phyloP scores from a whole-genome alignment of 2,797 vertebrate species.

The Platalea minor region DNA sequence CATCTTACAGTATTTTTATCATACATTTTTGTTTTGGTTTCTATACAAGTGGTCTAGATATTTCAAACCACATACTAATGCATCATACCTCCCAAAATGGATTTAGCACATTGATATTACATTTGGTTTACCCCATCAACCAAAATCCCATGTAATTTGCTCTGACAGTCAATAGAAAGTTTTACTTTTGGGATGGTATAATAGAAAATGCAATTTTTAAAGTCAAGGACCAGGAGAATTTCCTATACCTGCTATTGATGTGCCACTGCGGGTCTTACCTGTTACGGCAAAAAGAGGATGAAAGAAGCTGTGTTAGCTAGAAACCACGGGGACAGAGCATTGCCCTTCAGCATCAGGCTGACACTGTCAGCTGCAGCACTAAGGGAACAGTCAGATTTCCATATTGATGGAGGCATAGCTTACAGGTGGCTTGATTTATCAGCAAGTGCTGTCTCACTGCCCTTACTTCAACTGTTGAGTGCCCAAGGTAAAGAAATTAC shows the following conservation, averaged over 20 bases:
- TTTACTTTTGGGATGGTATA: neutral
- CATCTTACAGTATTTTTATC: neutral
- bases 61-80: neutral
- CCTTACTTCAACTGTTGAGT: neutral
- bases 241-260: neutral
- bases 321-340: neutral
- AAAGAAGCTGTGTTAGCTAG: neutral
- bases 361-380: neutral
- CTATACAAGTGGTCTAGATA: neutral
- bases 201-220: neutral
- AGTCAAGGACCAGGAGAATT: neutral
- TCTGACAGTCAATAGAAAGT: neutral
- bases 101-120: neutral
- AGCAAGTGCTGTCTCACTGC: neutral
- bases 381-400: neutral
- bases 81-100: neutral
- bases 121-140: neutral
- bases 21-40: neutral
- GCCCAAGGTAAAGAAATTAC: neutral
- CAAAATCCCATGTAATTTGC: neutral
- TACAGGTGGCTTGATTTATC: neutral
- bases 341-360: neutral
- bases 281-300: neutral
- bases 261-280: neutral
- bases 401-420: neutral